These are phyloP conservation scores for Varanus salvator DNA, from an alignment of 2,113 vertebrate species.

Conservation along the genomic window DNA sequence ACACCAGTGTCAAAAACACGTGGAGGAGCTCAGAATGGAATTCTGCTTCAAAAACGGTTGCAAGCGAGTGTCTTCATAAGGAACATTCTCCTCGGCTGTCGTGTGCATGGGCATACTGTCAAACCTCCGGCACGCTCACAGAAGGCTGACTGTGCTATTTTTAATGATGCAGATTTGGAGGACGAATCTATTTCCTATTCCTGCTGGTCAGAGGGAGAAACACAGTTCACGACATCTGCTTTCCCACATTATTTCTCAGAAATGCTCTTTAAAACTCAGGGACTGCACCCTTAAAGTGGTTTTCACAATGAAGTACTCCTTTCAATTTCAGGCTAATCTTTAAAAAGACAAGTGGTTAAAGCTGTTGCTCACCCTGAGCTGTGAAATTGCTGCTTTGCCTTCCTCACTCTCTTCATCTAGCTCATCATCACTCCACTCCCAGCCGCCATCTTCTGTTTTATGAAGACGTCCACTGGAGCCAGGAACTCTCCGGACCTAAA, in stretches of 20 bases:
- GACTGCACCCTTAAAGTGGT: not conserved
- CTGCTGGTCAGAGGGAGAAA: too few relatives aligned
- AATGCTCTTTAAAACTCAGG: not conserved
- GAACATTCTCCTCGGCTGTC: not conserved
- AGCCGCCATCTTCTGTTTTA: slow-evolving; percentile 96
- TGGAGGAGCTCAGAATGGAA: too few relatives aligned
- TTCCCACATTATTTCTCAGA: not conserved
- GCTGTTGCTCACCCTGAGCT: slow-evolving; percentile 79
- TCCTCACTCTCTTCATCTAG: slow-evolving; percentile 96
- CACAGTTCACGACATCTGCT: too few relatives aligned
- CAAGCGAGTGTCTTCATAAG: too few relatives aligned
- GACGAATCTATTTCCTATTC: too few relatives aligned
- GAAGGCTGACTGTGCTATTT: too few relatives aligned
- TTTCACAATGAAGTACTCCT: not conserved
- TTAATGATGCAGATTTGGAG: too few relatives aligned
- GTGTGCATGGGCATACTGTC: too few relatives aligned
- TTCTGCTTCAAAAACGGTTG: not conserved
- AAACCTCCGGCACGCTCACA: too few relatives aligned
- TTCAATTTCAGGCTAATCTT: not conserved
- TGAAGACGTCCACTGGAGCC: slow-evolving; percentile 96
- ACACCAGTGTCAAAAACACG: too few relatives aligned
- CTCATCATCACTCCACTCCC: slow-evolving; percentile 98
- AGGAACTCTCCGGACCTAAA: slow-evolving; percentile 92
- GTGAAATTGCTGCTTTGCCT: slow-evolving; percentile 89
- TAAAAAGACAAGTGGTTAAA: not conserved